These are phyloP conservation scores for Halcyon malimbica DNA, from an alignment of 2,113 vertebrate species.

Conservation along the genomic window DNA sequence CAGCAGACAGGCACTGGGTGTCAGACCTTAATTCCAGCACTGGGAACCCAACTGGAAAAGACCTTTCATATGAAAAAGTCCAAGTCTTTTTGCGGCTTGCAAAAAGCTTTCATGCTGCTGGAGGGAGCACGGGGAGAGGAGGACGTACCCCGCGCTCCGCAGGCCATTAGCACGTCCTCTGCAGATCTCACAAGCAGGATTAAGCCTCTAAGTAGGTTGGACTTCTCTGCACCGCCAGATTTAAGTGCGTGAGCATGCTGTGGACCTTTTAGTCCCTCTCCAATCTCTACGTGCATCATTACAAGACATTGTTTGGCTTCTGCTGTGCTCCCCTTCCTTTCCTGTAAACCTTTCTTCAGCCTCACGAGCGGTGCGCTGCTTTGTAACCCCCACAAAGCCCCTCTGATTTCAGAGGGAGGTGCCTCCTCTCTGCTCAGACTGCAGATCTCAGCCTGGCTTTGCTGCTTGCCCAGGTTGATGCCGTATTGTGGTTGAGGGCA, in stretches of 20 bases:
- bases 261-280: neutral
- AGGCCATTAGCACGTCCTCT: neutral
- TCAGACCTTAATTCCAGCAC: neutral
- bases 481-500: neutral
- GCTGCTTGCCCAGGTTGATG: neutral
- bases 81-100: too few relatives aligned
- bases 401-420: neutral
- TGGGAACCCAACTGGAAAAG: neutral
- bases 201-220: neutral
- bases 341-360: neutral
- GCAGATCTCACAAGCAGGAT: neutral
- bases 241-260: rapidly evolving
- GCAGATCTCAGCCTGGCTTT: neutral
- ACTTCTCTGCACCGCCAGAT: neutral
- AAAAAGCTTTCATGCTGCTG: neutral
- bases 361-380: neutral
- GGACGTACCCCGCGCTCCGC: neutral
- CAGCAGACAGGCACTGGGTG: neutral
- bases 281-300: rapidly evolving
- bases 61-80: neutral
- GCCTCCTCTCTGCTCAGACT: neutral
- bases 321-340: neutral
- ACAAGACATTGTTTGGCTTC: neutral
- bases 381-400: neutral
- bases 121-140: neutral